These are phyloP conservation scores for Hypercompe scribonia DNA, from an alignment of 2,888 invertebrate species.

Conservation along the genomic window DNA sequence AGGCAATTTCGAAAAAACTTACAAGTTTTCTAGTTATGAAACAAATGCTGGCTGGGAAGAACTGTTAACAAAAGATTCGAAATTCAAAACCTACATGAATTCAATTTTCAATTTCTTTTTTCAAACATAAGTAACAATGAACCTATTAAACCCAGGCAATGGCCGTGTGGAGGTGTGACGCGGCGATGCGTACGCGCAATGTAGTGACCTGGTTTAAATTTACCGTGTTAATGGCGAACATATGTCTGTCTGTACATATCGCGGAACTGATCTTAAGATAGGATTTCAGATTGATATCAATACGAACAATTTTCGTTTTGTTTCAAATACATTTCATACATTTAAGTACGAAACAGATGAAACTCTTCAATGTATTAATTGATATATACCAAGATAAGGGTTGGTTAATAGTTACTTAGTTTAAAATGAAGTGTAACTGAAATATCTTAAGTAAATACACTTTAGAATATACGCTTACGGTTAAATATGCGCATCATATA, in stretches of 20 bases:
- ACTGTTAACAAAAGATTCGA: not conserved
- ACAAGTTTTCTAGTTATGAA: too few relatives aligned
- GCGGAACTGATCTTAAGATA: conserved; percentile 31
- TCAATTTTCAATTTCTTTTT: not conserved
- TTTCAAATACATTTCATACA: too few relatives aligned
- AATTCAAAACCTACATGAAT: not conserved
- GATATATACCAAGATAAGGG: too few relatives aligned
- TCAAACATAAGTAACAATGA: not conserved
- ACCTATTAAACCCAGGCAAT: not conserved
- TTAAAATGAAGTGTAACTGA: too few relatives aligned
- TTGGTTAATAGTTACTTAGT: too few relatives aligned
- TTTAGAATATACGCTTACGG: too few relatives aligned
- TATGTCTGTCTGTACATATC: conserved; percentile 36
- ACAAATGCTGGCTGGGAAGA: too few relatives aligned
- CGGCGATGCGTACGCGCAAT: conserved; percentile 25
- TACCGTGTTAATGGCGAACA: conserved; percentile 37
- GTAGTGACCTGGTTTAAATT: conserved; percentile 26
- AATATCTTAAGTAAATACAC: not conserved
- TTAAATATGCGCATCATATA: too few relatives aligned
- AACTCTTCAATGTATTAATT: too few relatives aligned
- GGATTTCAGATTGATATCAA: conserved; percentile 19
- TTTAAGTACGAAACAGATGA: too few relatives aligned
- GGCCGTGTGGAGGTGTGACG: conserved; percentile 15
- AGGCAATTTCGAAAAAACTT: too few relatives aligned
- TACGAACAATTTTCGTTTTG: not conserved